phyloP scores from a whole-genome alignment of 1,140 invertebrate genomes.

The Pseudomyrmex cubaensis region DNA sequence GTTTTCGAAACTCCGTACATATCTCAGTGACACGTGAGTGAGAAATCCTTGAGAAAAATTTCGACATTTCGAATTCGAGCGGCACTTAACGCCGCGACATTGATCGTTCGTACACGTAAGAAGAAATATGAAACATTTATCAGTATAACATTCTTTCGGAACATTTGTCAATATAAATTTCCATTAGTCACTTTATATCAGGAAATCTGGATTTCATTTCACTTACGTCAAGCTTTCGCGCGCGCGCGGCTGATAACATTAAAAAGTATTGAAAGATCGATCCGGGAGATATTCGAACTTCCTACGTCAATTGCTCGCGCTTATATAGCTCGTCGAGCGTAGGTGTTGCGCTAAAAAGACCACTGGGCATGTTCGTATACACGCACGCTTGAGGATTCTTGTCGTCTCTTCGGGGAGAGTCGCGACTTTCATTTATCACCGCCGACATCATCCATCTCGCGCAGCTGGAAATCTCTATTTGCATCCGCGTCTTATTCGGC shows the following conservation, averaged over 20 bases:
- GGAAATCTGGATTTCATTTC: not conserved
- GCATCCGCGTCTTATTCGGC: constrained; percentile 77
- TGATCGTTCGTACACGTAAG: not conserved
- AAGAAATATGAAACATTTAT: not conserved
- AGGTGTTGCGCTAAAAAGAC: constrained; percentile 40
- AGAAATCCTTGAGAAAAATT: no score
- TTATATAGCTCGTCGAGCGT: constrained; percentile 4
- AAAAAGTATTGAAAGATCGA: not conserved
- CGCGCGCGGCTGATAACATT: not conserved
- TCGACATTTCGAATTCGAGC: no score
- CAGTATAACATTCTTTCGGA: not conserved
- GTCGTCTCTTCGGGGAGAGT: constrained; percentile 22
- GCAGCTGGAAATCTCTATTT: constrained; percentile 81
- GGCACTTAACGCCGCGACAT: not conserved
- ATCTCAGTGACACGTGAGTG: not conserved
- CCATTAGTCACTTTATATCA: not conserved
- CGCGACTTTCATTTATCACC: constrained; percentile 76
- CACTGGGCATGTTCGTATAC: not conserved
- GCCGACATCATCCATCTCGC: constrained; percentile 75
- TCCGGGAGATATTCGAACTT: constrained; percentile 23
- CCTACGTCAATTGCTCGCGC: not conserved
- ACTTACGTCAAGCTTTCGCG: not conserved
- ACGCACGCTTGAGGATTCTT: constrained; percentile 21
- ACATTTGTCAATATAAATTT: not conserved
- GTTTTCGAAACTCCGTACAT: constrained; percentile 9